These are phyloP conservation scores for Balearica regulorum DNA, from an alignment of 2,797 vertebrate genomes.

Conservation along the genomic window DNA sequence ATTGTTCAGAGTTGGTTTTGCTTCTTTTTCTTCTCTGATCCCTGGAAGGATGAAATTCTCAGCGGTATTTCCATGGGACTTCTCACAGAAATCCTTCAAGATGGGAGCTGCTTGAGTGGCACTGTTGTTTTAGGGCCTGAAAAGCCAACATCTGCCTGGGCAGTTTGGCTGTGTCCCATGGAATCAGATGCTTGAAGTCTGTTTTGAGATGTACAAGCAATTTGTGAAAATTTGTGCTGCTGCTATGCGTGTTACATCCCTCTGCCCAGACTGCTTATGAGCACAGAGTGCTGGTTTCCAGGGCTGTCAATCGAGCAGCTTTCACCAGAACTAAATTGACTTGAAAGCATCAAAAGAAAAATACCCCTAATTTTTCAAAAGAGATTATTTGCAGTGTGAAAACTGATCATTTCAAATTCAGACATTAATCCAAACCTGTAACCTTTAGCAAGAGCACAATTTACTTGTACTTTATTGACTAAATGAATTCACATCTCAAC, in stretches of 20 bases:
- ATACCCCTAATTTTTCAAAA: background rate
- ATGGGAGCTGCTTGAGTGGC: background rate
- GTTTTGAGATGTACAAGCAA: background rate
- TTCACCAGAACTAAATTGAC: conserved; percentile 6
- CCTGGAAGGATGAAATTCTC: background rate
- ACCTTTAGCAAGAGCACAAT: background rate
- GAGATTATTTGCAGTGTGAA: background rate
- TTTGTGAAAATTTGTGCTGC: background rate
- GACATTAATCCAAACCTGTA: conserved; percentile 15
- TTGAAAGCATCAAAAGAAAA: conserved; percentile 22
- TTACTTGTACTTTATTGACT: background rate
- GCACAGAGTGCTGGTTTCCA: background rate
- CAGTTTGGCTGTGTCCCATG: background rate
- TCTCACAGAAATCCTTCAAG: background rate
- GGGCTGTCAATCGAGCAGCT: background rate
- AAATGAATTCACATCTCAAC: background rate
- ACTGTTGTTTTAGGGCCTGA: fast-evolving
- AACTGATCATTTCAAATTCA: background rate
- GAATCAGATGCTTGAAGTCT: background rate
- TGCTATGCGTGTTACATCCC: background rate
- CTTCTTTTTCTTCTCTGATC: background rate
- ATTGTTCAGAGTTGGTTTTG: background rate
- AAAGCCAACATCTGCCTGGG: background rate
- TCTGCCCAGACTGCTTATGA: background rate
- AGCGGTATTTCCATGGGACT: background rate